A percentile compares a stretch with the other conserved stretches of the same genome.
Conservation (phyloP, 2,113 vertebrate species). For the Nothobranchius furzeri region DNA sequence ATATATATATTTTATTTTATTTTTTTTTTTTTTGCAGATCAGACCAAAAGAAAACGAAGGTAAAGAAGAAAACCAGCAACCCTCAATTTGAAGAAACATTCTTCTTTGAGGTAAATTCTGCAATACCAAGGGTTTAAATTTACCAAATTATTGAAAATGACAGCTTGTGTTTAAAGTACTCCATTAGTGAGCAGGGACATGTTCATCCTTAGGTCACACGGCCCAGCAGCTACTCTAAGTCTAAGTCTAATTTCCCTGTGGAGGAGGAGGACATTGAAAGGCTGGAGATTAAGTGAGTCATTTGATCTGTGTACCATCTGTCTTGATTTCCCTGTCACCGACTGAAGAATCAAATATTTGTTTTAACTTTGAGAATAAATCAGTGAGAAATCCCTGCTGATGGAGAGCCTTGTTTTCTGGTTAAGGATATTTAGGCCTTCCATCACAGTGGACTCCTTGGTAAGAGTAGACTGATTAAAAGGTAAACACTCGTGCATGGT, state of each 20-base stretch:
- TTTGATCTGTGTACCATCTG: not conserved
- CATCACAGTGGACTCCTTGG: constrained; percentile 66
- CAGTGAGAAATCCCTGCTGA: constrained; percentile 63
- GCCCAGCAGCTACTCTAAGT: constrained; percentile 91
- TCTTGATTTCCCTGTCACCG: not conserved
- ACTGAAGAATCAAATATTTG: constrained; percentile 13
- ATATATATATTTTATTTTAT: not conserved
- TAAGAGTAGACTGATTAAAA: constrained; percentile 67
- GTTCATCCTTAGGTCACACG: constrained; percentile 86
- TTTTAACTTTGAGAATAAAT: not conserved
- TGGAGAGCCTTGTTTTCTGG: constrained; percentile 71
- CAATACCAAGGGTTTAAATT: not conserved
- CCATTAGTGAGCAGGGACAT: not conserved
- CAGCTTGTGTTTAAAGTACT: not conserved
- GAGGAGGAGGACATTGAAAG: constrained; percentile 99
- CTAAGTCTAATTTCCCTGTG: constrained; percentile 93
- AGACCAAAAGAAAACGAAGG: constrained; percentile 99
- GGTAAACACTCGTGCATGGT: constrained; percentile 74
- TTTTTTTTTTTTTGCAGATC: constrained; percentile 80
- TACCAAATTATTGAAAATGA: not conserved
- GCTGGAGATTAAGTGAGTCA: constrained; percentile 91
- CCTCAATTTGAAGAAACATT: constrained; percentile 97
- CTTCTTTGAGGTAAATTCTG: constrained; percentile 89
- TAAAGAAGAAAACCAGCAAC: constrained; percentile 99
- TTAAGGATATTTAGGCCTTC: constrained; percentile 70